A percentile compares a stretch with the other conserved stretches of the same genome.
phyloP scores from a whole-genome alignment of 92 coral and sea anemone genomes.

The Desmophyllum pertusum region DNA sequence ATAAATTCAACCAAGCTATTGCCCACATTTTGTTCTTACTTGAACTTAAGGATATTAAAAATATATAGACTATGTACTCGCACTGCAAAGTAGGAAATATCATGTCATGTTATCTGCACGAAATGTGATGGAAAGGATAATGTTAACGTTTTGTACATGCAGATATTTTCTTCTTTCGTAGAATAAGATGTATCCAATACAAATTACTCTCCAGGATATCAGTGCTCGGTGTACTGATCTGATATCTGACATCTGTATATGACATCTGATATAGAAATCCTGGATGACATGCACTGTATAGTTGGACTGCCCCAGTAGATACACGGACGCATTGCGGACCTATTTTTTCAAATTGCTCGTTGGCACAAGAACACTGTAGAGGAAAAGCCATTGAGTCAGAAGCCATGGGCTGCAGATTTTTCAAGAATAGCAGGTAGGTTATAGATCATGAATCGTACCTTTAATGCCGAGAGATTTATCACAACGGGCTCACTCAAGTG shows the following conservation, averaged over 20 bases:
- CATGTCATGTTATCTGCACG: neutral
- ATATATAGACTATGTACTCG: too few species aligned
- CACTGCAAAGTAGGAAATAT: too few species aligned
- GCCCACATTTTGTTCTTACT: too few species aligned
- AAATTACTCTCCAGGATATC: too few species aligned
- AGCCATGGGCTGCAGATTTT: neutral
- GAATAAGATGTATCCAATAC: neutral
- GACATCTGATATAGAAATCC: too few species aligned
- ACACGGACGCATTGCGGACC: neutral
- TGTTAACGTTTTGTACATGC: neutral
- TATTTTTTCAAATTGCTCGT: neutral
- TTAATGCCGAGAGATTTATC: constrained; percentile 33
- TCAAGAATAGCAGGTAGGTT: neutral
- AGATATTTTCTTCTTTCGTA: too few species aligned
- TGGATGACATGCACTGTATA: too few species aligned
- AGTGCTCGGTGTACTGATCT: too few species aligned
- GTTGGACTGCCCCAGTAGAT: too few species aligned
- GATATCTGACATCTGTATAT: too few species aligned
- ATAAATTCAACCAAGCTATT: too few species aligned
- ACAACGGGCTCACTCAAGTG: constrained; percentile 54
- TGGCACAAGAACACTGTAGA: neutral
- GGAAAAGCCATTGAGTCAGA: neutral
- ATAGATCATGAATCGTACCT: neutral
- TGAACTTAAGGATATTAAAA: too few species aligned
- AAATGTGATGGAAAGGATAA: neutral